Base-by-base conservation (phyloP, 2,888 invertebrate genomes). In the Monopis laevigella region DNA sequence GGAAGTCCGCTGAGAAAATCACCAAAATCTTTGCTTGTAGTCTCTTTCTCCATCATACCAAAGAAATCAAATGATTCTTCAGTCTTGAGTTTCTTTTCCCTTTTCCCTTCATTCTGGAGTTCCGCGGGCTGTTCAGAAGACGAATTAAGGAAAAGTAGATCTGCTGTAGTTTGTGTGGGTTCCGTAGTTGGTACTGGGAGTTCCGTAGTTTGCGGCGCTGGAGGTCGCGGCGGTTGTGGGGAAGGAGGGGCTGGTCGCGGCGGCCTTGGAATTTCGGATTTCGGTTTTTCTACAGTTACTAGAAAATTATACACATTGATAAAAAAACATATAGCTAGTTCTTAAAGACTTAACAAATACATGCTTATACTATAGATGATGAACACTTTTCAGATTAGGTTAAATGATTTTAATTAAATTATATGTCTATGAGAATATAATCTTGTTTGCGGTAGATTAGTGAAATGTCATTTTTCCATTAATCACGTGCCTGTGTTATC, bases 51-150 rank as follows among this genome's bases (percentile, higher is more conserved):
- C 77, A 70, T 67, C 68, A 77, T 65, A n/a, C 80, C 78, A 46
- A 82, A 82, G 62, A 82, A 78, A 46, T 89, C 89, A 30, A 86
- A 83, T 1, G 85, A 82, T 55, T 82, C 85, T 18, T 67, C 67
- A 43, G 52, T 66, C 48, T 69, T 67, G 13, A 75, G 42, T 41
- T 71, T 70, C 41, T 56, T 62, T 43, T 62, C 63, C 0, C 46
- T 19, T 30, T 50, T 53, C 19, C 13, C 32, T n/a, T 16, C 16
- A 17, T 4, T 17, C 4, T 51, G 42, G 41, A 56, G 46, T 39
- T 48, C 45, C 19, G 52, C 44, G 1, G 46, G 45, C 12, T 50
- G 39, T 10, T 51, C 45, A n/a, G 48, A 45, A 12, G 28, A 28
- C 1, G 54, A 34, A 51, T 49, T 55, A 1, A 78, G 47, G 50